Conservation (phyloP, 2,888 invertebrate species). For the Rhagium mordax region DNA sequence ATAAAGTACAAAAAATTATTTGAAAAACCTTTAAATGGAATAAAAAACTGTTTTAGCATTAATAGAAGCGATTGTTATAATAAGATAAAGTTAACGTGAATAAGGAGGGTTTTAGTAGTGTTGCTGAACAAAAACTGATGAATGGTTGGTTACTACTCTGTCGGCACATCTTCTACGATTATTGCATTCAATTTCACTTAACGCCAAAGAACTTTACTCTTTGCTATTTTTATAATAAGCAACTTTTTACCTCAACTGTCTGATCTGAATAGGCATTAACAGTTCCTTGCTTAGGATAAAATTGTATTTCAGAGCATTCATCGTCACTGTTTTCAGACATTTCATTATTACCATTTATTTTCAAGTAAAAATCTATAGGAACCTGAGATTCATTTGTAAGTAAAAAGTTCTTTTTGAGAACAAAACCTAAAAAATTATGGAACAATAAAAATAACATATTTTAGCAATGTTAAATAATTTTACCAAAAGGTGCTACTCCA, state of each 20-base stretch:
- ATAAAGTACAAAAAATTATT: too few species aligned
- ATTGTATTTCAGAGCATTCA: slow-evolving; percentile 74
- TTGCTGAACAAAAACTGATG: too few species aligned
- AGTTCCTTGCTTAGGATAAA: slow-evolving; percentile 70
- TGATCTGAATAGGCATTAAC: slow-evolving; percentile 69
- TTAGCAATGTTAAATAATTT: slow-evolving; percentile 14
- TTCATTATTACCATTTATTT: slow-evolving; percentile 67
- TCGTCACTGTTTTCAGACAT: slow-evolving; percentile 65
- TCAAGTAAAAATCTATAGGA: slow-evolving; percentile 69
- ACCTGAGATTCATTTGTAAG: slow-evolving; percentile 75
- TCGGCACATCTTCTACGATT: too few species aligned
- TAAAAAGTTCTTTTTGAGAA: slow-evolving; percentile 62
- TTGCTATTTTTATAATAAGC: too few species aligned
- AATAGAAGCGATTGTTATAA: too few species aligned
- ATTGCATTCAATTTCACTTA: too few species aligned
- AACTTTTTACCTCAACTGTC: slow-evolving; percentile 70
- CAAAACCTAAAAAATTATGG: slow-evolving; percentile 19
- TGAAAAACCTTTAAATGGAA: too few species aligned
- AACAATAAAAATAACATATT: neutral
- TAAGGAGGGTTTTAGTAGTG: too few species aligned
- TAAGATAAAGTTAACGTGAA: too few species aligned
- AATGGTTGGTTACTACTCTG: too few species aligned
- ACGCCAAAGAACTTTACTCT: too few species aligned
- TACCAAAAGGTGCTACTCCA: slow-evolving; percentile 75
- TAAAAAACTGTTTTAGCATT: too few species aligned